These are phyloP conservation scores for Paracyprichromis sp. DNA, from an alignment of 2,113 vertebrate species.

Conservation along the genomic window DNA sequence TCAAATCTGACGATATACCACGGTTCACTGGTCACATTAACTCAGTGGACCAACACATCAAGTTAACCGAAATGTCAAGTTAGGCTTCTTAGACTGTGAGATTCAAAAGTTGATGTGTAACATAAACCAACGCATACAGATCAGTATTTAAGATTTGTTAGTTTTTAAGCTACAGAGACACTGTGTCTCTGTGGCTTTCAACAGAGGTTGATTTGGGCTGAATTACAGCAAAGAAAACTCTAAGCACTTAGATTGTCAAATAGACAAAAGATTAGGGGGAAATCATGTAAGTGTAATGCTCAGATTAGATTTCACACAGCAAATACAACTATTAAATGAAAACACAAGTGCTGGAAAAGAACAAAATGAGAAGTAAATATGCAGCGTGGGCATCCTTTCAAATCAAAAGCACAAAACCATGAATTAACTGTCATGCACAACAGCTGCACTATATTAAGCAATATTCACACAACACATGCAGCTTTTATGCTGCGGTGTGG, in stretches of 20 bases:
- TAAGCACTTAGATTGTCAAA: not conserved
- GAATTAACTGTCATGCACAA: not conserved
- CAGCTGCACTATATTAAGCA: slow-evolving; percentile 9
- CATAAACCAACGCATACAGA: not conserved
- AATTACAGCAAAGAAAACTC: not conserved
- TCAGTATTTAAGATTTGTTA: not conserved
- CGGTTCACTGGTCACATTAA: not conserved
- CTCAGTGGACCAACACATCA: not conserved
- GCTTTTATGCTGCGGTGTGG: not conserved
- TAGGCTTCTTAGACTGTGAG: not conserved
- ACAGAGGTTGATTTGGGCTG: not conserved
- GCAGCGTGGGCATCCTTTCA: not conserved
- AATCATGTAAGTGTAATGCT: not conserved
- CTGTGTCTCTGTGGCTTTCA: not conserved
- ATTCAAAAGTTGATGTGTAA: not conserved
- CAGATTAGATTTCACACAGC: not conserved
- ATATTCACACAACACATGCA: not conserved
- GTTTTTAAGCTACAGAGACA: not conserved
- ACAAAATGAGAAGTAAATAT: not conserved
- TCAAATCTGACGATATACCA: not conserved
- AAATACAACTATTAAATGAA: not conserved
- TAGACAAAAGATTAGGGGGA: not conserved
- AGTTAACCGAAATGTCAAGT: not conserved
- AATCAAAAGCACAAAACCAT: not conserved
- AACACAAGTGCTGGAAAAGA: not conserved